Percentiles rank a stretch among this genome's conserved stretches.
Evolutionary conservation across 2,113 vertebrate genomes (phyloP).

Genomic region (Apaloderma vittatum): DNA sequence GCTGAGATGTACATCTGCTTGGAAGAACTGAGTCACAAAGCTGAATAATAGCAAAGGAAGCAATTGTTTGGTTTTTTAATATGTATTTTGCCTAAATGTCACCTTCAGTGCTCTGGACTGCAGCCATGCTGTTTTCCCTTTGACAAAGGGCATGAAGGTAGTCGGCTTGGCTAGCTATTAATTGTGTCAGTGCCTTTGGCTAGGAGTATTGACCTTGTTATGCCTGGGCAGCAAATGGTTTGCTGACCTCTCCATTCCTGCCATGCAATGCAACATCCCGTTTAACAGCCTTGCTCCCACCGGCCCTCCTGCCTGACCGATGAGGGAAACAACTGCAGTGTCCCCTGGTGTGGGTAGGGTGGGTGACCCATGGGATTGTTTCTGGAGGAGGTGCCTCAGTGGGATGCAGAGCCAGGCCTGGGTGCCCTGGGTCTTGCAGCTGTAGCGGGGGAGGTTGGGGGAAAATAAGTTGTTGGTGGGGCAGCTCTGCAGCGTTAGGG

Average conservation of each 20-base stretch:
- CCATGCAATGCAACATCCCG: fast-evolving
- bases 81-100: background rate
- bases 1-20: background rate
- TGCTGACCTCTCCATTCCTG: background rate
- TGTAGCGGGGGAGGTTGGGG: fast-evolving
- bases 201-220: background rate
- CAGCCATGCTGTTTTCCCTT: background rate
- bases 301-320: background rate
- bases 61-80: background rate
- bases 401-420: background rate
- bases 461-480: background rate
- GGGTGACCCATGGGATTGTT: fast-evolving
- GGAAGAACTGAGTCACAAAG: background rate
- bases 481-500: background rate
- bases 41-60: background rate
- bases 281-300: background rate
- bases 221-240: background rate
- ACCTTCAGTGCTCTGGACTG: background rate
- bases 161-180: background rate
- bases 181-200: background rate
- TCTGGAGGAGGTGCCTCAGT: background rate
- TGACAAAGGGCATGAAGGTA: background rate
- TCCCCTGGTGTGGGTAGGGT: fast-evolving
- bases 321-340: fast-evolving
- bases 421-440: fast-evolving